Evolutionary conservation across 2,888 invertebrate species (phyloP).

Genomic region (Schizaphis graminum): DNA sequence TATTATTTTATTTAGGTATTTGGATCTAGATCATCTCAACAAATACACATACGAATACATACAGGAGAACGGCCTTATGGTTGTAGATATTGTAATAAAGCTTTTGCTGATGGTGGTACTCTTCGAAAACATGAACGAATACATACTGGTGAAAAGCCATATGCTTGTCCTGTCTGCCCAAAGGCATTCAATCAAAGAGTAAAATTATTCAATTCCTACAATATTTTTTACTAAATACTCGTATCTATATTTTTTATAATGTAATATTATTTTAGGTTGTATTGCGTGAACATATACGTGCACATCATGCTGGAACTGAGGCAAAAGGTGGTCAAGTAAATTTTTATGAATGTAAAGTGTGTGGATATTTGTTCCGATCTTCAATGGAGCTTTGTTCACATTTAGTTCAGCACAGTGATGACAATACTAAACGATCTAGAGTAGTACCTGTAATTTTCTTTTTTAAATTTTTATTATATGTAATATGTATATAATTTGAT

Average conservation of each 20-base stretch:
- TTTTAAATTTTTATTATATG: neutral
- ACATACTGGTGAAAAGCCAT: conserved; percentile 88
- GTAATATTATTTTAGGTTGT: conserved; percentile 75
- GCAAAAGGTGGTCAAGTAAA: conserved; percentile 75
- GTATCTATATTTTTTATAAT: neutral
- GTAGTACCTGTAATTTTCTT: conserved; percentile 51
- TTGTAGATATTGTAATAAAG: conserved; percentile 89
- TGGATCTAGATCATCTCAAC: conserved; percentile 76
- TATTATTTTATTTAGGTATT: conserved; percentile 72
- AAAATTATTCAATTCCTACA: conserved; percentile 18
- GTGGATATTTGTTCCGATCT: conserved; percentile 79
- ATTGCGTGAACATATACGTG: conserved; percentile 85
- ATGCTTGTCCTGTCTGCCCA: conserved; percentile 88
- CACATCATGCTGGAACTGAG: conserved; percentile 88
- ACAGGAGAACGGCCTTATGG: conserved; percentile 88
- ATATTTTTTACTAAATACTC: neutral
- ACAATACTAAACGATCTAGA: conserved; percentile 78
- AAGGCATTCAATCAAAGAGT: conserved; percentile 85
- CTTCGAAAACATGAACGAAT: conserved; percentile 87
- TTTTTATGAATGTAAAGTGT: conserved; percentile 83
- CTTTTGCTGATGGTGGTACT: conserved; percentile 90
- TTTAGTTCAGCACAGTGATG: conserved; percentile 87
- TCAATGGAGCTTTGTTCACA: conserved; percentile 85
- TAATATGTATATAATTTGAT: neutral
- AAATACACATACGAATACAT: conserved; percentile 88